Base-by-base conservation (phyloP, 92 coral and sea anemone species). In the Actinernus sp. region DNA sequence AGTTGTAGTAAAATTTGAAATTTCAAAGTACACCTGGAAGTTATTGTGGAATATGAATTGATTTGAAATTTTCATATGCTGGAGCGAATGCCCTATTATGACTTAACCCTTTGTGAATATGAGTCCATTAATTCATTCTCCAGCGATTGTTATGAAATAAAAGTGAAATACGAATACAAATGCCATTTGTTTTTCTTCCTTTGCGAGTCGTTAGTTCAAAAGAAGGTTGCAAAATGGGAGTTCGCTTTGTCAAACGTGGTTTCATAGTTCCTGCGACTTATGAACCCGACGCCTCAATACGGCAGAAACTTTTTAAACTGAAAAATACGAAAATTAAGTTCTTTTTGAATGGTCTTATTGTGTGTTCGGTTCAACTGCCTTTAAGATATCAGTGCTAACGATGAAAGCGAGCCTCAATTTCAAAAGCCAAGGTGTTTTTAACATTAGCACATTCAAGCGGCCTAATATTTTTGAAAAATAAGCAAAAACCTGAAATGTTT, bases 101-200 rank as follows among this genome's bases (percentile, higher is more conserved):
- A 5, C 52, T 45, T 8, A 17, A 5, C 18, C 5, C 52, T 45
- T 45, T 45, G 21, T 45, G 8, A 8, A 45, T 7, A 45, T 23
- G 22, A 17, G 22, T 6, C 52, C 19, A 17, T 36, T 45, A 45
- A 45, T 45, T 45, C 21, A 18, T 45, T 45, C 52, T 36, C 14
- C 52, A 45, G 10, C 52, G 19, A 45, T 6, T 45, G 21, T 45
- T 45, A 45, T 45, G 52, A 18, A 45, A 45, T 45, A 45, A 45
- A 45, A 8, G 5, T 12, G 22, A 45, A n/a, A n/a, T n/a, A 6
- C 11, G 21, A 8, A 45, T 8, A 36, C 41, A 7, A 7, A 7
- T 36, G 14, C 14, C 8, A 14, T 36, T 36, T 36, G 14, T 36
- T 36, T 36, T 7, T 36, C 41, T 14, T 7, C 14, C 7, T 36